A percentile compares a stretch with the other conserved stretches of the same genome.
These are phyloP conservation scores for Pinctada fucata DNA, from an alignment of 2,888 invertebrate species.

Conservation along the genomic window DNA sequence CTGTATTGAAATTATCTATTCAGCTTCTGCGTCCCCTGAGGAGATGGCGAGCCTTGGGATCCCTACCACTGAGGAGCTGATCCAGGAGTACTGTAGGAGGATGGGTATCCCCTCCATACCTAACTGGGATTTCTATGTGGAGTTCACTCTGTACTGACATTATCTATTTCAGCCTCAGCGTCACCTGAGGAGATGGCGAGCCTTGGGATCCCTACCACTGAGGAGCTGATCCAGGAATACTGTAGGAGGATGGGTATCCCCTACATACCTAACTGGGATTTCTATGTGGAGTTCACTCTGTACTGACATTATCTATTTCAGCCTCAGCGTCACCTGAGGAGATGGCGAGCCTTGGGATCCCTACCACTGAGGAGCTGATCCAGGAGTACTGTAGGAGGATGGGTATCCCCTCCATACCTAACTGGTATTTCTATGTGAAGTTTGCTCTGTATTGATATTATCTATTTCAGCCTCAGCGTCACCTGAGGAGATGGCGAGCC, in stretches of 20 bases:
- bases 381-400: too few relatives aligned
- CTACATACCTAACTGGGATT: slow-evolving; percentile 66
- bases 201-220: slow-evolving; percentile 64
- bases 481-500: slow-evolving; percentile 45
- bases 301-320: too few relatives aligned
- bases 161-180: too few relatives aligned
- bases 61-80: too few relatives aligned
- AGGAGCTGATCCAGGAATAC: slow-evolving; percentile 62
- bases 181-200: slow-evolving; percentile 45
- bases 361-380: slow-evolving; percentile 44
- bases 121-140: too few relatives aligned
- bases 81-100: too few relatives aligned
- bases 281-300: slow-evolving; percentile 69
- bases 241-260: slow-evolving; percentile 57
- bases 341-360: slow-evolving; percentile 62
- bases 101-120: too few relatives aligned
- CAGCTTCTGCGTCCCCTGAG: too few relatives aligned
- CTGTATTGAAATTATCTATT: slow-evolving; percentile 55
- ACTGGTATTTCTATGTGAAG: slow-evolving; percentile 76
- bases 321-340: slow-evolving; percentile 26
- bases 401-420: slow-evolving; percentile 52
- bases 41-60: too few relatives aligned
- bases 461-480: neutral
- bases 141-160: too few relatives aligned
- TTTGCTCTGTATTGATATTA: slow-evolving; percentile 60